Conservation (phyloP, 1,140 invertebrate genomes). For the Seison nebaliae region DNA sequence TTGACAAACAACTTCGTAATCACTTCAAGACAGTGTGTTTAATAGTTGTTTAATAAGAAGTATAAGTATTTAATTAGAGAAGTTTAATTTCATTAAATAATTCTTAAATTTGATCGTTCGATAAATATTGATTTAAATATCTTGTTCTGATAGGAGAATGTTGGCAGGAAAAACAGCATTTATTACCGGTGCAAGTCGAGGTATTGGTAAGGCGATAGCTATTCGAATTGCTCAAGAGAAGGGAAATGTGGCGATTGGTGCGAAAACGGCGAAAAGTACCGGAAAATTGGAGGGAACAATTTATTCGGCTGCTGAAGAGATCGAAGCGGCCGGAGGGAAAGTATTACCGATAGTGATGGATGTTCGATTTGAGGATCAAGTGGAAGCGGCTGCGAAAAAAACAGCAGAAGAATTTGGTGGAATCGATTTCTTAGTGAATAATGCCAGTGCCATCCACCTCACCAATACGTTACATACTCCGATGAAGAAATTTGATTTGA, state of each 20-base stretch:
- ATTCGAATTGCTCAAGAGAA: constrained; percentile 41
- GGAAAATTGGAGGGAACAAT: constrained; percentile 93
- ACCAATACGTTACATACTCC: constrained; percentile 55
- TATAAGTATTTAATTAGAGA: no score
- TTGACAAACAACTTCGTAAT: no score
- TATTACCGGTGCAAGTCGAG: constrained; percentile 78
- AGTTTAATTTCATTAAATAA: no score
- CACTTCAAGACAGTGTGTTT: no score
- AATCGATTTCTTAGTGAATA: constrained; percentile 73
- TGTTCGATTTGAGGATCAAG: constrained; percentile 42
- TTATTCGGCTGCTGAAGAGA: constrained; percentile 76
- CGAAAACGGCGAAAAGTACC: constrained; percentile 79
- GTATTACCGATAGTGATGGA: constrained; percentile 73
- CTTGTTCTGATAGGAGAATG: no score
- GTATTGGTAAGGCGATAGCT: constrained; percentile 86
- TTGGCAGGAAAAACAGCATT: constrained; percentile 65
- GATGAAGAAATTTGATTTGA: constrained; percentile 47
- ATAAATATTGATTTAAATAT: no score
- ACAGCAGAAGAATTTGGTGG: constrained; percentile 73
- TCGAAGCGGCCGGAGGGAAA: constrained; percentile 63
- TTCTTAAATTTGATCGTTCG: no score
- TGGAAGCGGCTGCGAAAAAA: constrained; percentile 52
- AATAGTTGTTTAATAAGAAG: no score
- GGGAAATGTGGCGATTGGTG: constrained; percentile 71
- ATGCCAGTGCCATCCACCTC: constrained; percentile 60